phyloP scores from a whole-genome alignment of 2,113 vertebrate species.

The Erythrolamprus reginae region DNA sequence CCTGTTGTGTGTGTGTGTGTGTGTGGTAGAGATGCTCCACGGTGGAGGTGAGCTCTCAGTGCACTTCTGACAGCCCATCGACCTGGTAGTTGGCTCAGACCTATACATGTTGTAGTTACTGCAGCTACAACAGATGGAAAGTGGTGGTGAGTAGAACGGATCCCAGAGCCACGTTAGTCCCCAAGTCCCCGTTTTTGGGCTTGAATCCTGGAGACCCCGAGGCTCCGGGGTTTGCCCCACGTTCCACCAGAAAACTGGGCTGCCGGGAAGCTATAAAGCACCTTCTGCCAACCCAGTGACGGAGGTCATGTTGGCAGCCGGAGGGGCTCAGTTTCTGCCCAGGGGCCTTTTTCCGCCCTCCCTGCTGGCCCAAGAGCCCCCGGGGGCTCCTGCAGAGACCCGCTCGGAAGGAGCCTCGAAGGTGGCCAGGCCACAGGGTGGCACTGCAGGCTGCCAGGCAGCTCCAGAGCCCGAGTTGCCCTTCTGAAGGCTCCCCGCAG shows the following conservation, averaged over 20 bases:
- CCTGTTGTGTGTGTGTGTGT: neutral
- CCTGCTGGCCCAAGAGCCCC: neutral
- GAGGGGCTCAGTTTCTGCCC: neutral
- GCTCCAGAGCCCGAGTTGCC: neutral
- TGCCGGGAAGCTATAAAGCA: neutral
- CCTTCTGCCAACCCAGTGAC: neutral
- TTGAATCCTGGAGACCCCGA: neutral
- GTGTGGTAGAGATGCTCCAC: neutral
- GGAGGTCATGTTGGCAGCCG: neutral
- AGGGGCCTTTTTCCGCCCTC: neutral
- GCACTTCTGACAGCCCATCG: neutral
- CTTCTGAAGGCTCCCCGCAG: neutral
- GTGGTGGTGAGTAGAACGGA: neutral
- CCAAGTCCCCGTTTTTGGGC: neutral
- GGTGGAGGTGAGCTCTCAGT: neutral
- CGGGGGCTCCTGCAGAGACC: neutral
- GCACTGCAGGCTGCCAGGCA: neutral
- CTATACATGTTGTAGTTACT: neutral
- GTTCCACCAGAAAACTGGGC: neutral
- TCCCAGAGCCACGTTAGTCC: neutral
- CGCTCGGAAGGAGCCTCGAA: neutral
- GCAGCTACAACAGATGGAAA: neutral
- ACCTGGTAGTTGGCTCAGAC: neutral
- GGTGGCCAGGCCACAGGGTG: neutral
- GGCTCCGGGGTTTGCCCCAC: neutral